These are phyloP conservation scores for Acromyrmex heyeri DNA, from an alignment of 1,140 invertebrate species.

Conservation along the genomic window DNA sequence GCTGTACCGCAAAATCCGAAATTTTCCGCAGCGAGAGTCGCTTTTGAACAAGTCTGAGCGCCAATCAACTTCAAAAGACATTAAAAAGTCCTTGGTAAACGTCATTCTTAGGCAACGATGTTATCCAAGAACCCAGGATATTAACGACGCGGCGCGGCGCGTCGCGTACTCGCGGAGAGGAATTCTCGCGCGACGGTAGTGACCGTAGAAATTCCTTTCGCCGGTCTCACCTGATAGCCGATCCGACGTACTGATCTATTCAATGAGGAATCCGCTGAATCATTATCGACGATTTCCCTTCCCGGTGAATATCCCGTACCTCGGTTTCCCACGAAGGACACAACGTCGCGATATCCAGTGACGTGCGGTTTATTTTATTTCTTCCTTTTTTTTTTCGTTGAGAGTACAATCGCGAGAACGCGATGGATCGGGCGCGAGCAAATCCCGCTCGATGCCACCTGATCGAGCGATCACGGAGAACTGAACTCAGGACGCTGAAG, in stretches of 20 bases:
- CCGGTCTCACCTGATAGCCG: constrained; percentile 53
- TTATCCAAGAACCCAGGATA: constrained; percentile 2
- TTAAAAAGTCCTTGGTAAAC: not conserved
- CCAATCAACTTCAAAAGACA: not conserved
- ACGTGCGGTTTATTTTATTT: not conserved
- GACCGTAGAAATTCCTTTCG: constrained; percentile 44
- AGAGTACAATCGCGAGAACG: constrained; percentile 4
- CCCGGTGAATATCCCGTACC: not conserved
- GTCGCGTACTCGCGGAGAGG: not conserved
- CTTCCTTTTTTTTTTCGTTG: not conserved
- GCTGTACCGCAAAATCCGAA: not conserved
- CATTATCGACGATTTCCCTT: constrained; percentile 32
- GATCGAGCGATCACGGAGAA: constrained; percentile 53
- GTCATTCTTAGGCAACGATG: not conserved
- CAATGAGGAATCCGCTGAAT: constrained; percentile 60
- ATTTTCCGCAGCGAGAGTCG: not conserved
- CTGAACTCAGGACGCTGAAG: constrained; percentile 14
- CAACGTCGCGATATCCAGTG: not conserved
- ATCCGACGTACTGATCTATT: constrained; percentile 51
- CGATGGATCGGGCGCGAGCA: not conserved
- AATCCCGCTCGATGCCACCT: not conserved
- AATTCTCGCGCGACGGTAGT: constrained; percentile 21
- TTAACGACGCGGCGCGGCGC: not conserved
- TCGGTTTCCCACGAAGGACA: not conserved
- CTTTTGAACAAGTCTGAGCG: not conserved